Percentiles rank a stretch among this genome's conserved stretches.
Conservation (phyloP, 2,888 invertebrate species). For the Laspeyria flexula region DNA sequence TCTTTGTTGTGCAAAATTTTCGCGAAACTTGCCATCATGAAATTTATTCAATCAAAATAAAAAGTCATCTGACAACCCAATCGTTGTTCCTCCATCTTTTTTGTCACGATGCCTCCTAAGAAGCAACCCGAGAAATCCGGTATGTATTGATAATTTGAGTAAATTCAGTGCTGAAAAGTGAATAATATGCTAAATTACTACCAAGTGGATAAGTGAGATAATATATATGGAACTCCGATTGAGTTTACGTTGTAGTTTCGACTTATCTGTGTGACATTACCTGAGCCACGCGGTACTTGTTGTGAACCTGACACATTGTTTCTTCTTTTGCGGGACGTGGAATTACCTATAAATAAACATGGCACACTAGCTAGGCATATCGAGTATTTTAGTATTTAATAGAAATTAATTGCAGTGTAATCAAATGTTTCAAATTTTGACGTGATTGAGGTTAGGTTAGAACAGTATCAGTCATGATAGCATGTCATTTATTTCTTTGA, state of each 20-base stretch:
- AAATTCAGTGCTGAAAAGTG: constrained; percentile 31
- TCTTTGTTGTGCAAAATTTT: too few species aligned
- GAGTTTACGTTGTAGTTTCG: neutral
- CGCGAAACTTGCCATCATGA: constrained; percentile 9
- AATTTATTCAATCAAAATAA: constrained; percentile 7
- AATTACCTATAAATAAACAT: neutral
- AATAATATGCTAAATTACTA: neutral
- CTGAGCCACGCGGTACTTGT: constrained; percentile 68
- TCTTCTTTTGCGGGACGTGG: neutral
- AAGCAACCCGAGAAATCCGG: constrained; percentile 95
- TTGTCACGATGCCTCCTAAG: constrained; percentile 92
- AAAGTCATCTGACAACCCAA: constrained; percentile 34
- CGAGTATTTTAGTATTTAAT: neutral
- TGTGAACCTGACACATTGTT: constrained; percentile 25
- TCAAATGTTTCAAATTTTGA: neutral
- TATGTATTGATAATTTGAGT: constrained; percentile 78
- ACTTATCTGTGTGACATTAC: constrained; percentile 32
- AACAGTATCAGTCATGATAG: neutral
- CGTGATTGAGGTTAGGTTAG: constrained; percentile 57
- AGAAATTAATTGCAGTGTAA: neutral
- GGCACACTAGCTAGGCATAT: neutral
- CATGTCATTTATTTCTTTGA: neutral
- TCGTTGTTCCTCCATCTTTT: constrained; percentile 74
- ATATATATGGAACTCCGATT: neutral
- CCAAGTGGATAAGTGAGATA: neutral